Percentiles rank a stretch among this genome's conserved stretches.
Conservation (phyloP, 2,113 vertebrate species). For the Chelonoidis abingdonii region DNA sequence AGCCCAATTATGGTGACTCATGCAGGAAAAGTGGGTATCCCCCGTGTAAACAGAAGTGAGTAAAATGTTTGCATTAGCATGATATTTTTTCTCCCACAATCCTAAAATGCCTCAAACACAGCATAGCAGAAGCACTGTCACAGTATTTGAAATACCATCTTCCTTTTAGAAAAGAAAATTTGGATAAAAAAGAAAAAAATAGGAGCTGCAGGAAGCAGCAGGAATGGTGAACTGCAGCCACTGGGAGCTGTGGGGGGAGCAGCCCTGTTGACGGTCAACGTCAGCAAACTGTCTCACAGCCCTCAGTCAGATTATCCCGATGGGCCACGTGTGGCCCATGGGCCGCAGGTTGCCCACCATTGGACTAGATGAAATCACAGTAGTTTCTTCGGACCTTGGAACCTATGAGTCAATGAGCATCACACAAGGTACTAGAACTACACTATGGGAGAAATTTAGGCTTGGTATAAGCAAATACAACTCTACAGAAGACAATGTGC, state of each 20-base stretch:
- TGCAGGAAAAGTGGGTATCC: background rate
- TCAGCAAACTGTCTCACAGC: too few relatives aligned
- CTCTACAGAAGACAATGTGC: background rate
- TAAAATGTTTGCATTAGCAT: constrained; percentile 16
- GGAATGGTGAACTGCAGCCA: too few relatives aligned
- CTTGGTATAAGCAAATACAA: background rate
- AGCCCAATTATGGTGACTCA: constrained; percentile 31
- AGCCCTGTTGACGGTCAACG: too few relatives aligned
- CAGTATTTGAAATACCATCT: background rate
- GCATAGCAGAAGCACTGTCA: background rate
- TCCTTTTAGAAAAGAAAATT: background rate
- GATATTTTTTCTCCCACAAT: background rate
- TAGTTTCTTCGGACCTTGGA: background rate
- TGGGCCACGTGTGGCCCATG: too few relatives aligned
- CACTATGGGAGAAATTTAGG: background rate
- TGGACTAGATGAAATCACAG: background rate
- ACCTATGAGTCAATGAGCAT: background rate
- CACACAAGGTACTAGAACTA: background rate
- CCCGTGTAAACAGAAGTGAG: background rate
- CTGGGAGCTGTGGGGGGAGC: too few relatives aligned
- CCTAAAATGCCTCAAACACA: constrained; percentile 3
- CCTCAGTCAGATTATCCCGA: too few relatives aligned
- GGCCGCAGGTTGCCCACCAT: too few relatives aligned
- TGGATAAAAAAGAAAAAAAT: background rate
- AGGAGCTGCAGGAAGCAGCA: too few relatives aligned